A percentile compares a stretch with the other conserved stretches of the same genome.
phyloP scores from a whole-genome alignment of 1,140 invertebrate genomes.

The Muscidifurax raptorellus region DNA sequence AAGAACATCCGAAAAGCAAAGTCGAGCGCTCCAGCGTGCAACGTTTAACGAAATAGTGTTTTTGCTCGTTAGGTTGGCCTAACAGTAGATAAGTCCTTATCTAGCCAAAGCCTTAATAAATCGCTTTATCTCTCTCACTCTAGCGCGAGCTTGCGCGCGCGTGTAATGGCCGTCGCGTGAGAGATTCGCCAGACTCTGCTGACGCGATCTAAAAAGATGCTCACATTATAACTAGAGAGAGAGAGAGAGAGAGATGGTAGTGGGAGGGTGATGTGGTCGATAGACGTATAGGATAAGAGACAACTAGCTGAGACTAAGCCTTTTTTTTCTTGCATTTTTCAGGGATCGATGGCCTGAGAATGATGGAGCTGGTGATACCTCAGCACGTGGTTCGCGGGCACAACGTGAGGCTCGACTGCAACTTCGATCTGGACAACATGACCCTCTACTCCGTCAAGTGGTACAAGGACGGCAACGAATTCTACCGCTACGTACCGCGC shows the following conservation, averaged over 20 bases:
- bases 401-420: slow-evolving; percentile 78
- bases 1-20: slow-evolving; percentile 15
- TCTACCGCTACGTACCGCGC: slow-evolving; percentile 86
- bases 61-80: slow-evolving; percentile 41
- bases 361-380: slow-evolving; percentile 81
- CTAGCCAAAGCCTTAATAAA: slow-evolving; percentile 49
- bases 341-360: slow-evolving; percentile 73
- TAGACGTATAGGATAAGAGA: neutral
- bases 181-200: slow-evolving; percentile 51
- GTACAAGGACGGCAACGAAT: slow-evolving; percentile 87
- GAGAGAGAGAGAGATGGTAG: slow-evolving; percentile 7
- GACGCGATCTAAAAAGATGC: slow-evolving; percentile 48
- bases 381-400: slow-evolving; percentile 81
- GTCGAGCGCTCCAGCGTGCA: neutral
- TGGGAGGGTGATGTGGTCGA: neutral
- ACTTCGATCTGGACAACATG: slow-evolving; percentile 81
- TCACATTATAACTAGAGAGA: slow-evolving; percentile 24
- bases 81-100: slow-evolving; percentile 49
- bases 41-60: slow-evolving; percentile 44
- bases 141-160: neutral
- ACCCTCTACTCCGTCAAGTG: slow-evolving; percentile 87
- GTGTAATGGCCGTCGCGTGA: slow-evolving; percentile 47
- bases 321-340: slow-evolving; percentile 24
- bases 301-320: neutral
- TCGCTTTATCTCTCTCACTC: slow-evolving; percentile 46